Conservation (phyloP, 2,888 invertebrate genomes). For the Cryptus armator region DNA sequence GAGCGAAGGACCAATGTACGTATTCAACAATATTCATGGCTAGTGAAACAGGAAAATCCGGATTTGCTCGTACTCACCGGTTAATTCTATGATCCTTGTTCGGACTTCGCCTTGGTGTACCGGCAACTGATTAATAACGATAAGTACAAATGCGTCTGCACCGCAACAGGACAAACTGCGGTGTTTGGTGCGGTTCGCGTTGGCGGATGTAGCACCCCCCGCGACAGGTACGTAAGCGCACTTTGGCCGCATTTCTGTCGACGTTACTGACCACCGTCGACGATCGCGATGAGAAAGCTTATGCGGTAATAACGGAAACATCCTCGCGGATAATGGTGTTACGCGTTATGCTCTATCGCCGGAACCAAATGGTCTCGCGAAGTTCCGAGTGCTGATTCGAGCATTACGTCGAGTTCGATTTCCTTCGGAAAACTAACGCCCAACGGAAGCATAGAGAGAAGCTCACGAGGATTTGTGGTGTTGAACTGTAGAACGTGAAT, state of each 20-base stretch:
- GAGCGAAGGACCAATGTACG: constrained; percentile 1
- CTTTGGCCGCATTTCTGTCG: constrained; percentile 53
- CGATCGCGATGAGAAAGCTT: background rate
- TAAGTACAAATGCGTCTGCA: constrained; percentile 82
- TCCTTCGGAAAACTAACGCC: background rate
- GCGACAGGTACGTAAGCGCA: constrained; percentile 49
- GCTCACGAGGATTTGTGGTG: background rate
- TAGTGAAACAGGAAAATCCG: constrained; percentile 70
- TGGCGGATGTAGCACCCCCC: constrained; percentile 36
- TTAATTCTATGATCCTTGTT: constrained; percentile 76
- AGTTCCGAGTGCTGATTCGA: background rate
- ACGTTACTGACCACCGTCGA: constrained; percentile 40
- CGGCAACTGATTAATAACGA: constrained; percentile 81
- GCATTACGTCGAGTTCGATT: background rate
- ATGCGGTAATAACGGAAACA: background rate
- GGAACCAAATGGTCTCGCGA: background rate
- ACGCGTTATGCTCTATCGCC: background rate
- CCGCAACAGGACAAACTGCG: constrained; percentile 80
- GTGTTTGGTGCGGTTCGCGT: constrained; percentile 52
- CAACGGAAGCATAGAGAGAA: background rate
- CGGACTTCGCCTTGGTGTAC: constrained; percentile 71
- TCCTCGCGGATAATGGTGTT: constrained; percentile 6
- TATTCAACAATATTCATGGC: constrained; percentile 19
- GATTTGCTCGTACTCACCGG: constrained; percentile 74
- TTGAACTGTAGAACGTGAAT: background rate